phyloP scores from a whole-genome alignment of 2,888 invertebrate genomes.

The Xylota segnis region DNA sequence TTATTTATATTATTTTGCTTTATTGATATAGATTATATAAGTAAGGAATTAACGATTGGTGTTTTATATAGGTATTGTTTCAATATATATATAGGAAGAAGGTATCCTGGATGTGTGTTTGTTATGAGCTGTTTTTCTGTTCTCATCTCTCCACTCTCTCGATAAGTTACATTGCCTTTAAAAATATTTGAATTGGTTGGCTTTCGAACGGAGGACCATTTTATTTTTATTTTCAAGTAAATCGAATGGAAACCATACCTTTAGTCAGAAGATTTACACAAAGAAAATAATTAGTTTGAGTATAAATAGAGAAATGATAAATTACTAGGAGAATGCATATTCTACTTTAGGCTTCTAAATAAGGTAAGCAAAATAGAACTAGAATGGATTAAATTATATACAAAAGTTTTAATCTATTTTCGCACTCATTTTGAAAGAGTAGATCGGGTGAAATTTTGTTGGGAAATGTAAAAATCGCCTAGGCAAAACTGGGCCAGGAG shows the following conservation, averaged over 20 bases:
- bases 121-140: neutral
- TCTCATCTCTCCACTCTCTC: neutral
- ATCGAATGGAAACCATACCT: neutral
- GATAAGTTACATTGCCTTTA: slow-evolving; percentile 11
- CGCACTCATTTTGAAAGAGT: too few relatives aligned
- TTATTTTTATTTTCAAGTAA: neutral
- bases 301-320: too few relatives aligned
- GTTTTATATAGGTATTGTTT: slow-evolving; percentile 2
- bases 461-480: too few relatives aligned
- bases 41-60: slow-evolving; percentile 17
- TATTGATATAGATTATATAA: slow-evolving; percentile 8
- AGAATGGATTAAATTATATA: too few relatives aligned
- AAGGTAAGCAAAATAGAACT: too few relatives aligned
- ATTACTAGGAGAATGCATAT: too few relatives aligned
- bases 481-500: too few relatives aligned
- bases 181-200: neutral
- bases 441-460: too few relatives aligned
- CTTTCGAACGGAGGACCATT: neutral
- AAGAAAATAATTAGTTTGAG: too few relatives aligned
- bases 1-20: slow-evolving; percentile 6
- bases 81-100: slow-evolving; percentile 4
- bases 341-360: too few relatives aligned
- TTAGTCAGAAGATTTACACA: neutral
- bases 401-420: too few relatives aligned
- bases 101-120: slow-evolving; percentile 25